These are phyloP conservation scores for Tethya wilhelma DNA, from an alignment of 37 sponge, comb jelly and placozoan species.

Conservation along the genomic window DNA sequence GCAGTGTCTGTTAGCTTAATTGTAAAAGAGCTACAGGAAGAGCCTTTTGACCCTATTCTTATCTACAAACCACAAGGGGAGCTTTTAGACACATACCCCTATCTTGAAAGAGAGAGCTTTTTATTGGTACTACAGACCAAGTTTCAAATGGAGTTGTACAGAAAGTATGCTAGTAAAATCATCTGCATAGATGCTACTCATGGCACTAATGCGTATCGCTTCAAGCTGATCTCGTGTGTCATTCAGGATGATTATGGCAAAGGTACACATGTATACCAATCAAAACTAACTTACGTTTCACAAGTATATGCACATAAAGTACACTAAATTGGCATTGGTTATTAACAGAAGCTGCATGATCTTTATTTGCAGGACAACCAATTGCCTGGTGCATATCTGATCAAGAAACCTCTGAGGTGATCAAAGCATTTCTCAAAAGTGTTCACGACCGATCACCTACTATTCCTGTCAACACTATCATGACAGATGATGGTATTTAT, in stretches of 20 bases:
- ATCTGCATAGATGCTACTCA: too few relatives aligned
- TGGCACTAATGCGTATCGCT: slow-evolving; percentile 33
- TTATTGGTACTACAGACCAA: slow-evolving; percentile 25
- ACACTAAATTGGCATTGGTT: too few relatives aligned
- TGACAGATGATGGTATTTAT: slow-evolving; percentile 59
- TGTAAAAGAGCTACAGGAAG: slow-evolving; percentile 19
- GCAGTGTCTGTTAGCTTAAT: not conserved
- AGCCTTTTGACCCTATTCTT: slow-evolving; percentile 18
- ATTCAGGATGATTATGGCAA: slow-evolving; percentile 22
- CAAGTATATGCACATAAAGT: not conserved
- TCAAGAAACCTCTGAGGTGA: not conserved
- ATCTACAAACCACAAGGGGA: slow-evolving; percentile 8
- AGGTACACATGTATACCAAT: not conserved
- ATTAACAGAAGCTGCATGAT: too few relatives aligned
- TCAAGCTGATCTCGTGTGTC: slow-evolving; percentile 18
- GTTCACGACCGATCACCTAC: slow-evolving; percentile 16
- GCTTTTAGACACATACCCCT: not conserved
- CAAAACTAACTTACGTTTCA: not conserved
- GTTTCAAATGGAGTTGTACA: slow-evolving; percentile 13
- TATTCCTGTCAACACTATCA: slow-evolving; percentile 1
- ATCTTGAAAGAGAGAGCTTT: slow-evolving; percentile 1
- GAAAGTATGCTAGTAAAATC: not conserved
- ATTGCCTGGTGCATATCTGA: slow-evolving; percentile 45
- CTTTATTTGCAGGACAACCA: slow-evolving; percentile 51
- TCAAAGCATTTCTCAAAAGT: not conserved